Base-by-base conservation (phyloP, 1,140 invertebrate species). In the Pseudomyrmex flavicornis region DNA sequence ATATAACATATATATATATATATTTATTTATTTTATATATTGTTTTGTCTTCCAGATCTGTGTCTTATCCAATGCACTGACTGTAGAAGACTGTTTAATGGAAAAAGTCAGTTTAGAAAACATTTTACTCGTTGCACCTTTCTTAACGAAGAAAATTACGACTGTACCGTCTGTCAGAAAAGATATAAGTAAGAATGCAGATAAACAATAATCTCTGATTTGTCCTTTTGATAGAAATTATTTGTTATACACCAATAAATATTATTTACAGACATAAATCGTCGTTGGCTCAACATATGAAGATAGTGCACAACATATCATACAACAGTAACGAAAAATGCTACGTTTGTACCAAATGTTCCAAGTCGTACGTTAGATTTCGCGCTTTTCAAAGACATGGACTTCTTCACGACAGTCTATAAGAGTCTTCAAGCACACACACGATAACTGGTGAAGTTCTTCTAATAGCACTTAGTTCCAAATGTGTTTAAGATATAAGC, bases 201-300 rank as follows among this genome's bases (percentile, higher is more conserved):
- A 58, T 46, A 13, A 63, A 15, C n/a, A 75, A 44, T n/a, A 4
- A 15, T 13, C 12, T 10, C 2, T 59, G 22, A 15, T 17, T 75
- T 86, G 10, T n/a, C 56, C 2, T 70, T n/a, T 58, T 12, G 13
- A 13, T 59, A 13, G n/a, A 59, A 70, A 7, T 22, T 46, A 52
- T 26, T 12, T 70, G 9, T 26, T n/a, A 17, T 44, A 13, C 63
- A 73, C 52, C 66, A 52, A 4, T 63, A 91, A 89, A 70, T 48
- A 91, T 66, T 54, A 4, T 63, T 91, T 90, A 70, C 58, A 91
- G 90, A 63, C 85, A 91, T 15, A 85, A 84, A 48, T 89, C 89
- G 0, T 89, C 90, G 2, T 82, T 91, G 66, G 8, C 54, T 48
- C 79, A 91, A 1, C 90, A 91, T 68, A 74, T 91, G 52, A 89